Evolutionary conservation across 2,888 invertebrate genomes (phyloP).

Genomic region (Drosophila leonis): DNA sequence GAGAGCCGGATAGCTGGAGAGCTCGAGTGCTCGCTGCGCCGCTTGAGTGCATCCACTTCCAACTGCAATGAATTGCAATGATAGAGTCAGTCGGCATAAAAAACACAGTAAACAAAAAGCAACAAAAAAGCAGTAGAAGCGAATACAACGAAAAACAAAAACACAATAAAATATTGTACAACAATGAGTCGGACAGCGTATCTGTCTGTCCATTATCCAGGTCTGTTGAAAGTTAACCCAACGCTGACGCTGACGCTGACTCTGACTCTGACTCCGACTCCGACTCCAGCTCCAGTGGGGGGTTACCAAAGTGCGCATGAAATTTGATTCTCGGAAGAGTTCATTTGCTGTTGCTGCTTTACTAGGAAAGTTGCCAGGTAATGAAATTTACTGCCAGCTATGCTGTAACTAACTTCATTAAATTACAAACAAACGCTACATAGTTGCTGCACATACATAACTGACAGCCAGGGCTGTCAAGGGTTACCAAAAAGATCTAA

Average conservation of each 20-base stretch:
- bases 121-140: constrained; percentile 50
- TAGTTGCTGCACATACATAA: constrained; percentile 21
- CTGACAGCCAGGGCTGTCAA: constrained; percentile 40
- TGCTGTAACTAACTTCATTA: constrained; percentile 65
- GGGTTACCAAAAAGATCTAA: constrained; percentile 47
- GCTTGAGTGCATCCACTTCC: constrained; percentile 73
- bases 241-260: constrained; percentile 8
- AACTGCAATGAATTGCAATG: constrained; percentile 74
- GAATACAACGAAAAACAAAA: constrained; percentile 36
- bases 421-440: constrained; percentile 52
- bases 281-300: constrained; percentile 30
- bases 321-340: constrained; percentile 80
- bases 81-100: constrained; percentile 38
- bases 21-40: constrained; percentile 47
- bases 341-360: constrained; percentile 59
- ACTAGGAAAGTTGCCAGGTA: constrained; percentile 61
- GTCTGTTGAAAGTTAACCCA: constrained; percentile 52
- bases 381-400: constrained; percentile 60
- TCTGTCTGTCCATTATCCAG: constrained; percentile 33
- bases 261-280: constrained; percentile 9
- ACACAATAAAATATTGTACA: constrained; percentile 57
- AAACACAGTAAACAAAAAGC: constrained; percentile 26
- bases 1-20: background rate
- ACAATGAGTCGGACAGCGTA: constrained; percentile 45
- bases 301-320: constrained; percentile 70